These are phyloP conservation scores for Columbina picui DNA, from an alignment of 2,113 vertebrate species.

Conservation along the genomic window DNA sequence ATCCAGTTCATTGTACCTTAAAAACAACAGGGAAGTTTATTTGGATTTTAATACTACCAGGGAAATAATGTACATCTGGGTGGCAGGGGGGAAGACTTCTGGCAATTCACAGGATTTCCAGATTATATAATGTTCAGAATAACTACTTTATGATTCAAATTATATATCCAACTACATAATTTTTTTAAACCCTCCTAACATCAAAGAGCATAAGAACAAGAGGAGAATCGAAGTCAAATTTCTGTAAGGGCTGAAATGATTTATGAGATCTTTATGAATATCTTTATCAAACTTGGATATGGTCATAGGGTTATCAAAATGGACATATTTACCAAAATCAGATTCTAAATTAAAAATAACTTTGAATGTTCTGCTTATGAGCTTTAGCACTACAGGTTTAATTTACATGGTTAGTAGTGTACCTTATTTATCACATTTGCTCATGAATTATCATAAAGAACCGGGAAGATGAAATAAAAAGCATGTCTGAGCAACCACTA, in stretches of 20 bases:
- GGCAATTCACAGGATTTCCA: neutral
- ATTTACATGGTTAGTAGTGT: neutral
- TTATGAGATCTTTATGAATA: neutral
- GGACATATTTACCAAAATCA: neutral
- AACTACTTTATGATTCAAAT: neutral
- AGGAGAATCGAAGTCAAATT: neutral
- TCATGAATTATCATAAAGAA: neutral
- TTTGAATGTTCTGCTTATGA: neutral
- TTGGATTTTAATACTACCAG: neutral
- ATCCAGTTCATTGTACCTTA: conserved; percentile 89
- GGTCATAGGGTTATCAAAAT: neutral
- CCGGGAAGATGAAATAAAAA: neutral
- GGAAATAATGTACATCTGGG: neutral
- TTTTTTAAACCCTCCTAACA: neutral
- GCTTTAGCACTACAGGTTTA: neutral
- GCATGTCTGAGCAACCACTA: neutral
- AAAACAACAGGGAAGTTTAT: conserved; percentile 40
- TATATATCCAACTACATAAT: neutral
- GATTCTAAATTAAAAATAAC: neutral
- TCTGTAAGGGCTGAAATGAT: neutral
- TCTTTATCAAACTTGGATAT: neutral
- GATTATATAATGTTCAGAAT: neutral
- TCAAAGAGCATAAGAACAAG: neutral
- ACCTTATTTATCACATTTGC: neutral
- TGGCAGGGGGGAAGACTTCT: neutral